Conservation (phyloP, 2,888 invertebrate genomes). For the Eilema caniola region DNA sequence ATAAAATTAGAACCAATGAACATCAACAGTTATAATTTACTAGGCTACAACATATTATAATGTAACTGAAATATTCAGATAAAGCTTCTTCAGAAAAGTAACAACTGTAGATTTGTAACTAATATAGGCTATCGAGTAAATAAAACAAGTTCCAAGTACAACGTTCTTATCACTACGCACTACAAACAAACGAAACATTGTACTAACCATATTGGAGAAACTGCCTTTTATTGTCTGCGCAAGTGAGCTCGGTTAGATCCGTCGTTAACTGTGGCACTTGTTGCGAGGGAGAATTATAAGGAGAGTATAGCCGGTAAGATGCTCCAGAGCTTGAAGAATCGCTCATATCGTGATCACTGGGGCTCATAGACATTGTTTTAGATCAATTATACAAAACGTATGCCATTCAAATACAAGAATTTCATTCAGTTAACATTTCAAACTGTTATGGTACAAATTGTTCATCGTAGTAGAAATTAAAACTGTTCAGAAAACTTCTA, state of each 20-base stretch:
- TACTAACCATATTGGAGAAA: constrained; percentile 51
- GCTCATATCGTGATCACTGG: constrained; percentile 73
- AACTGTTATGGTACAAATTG: not conserved
- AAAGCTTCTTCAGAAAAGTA: not conserved
- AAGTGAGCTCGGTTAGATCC: constrained; percentile 68
- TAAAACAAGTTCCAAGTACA: constrained; percentile 20
- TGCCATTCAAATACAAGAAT: constrained; percentile 16
- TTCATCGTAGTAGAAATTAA: not conserved
- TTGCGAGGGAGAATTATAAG: constrained; percentile 75
- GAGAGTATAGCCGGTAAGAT: constrained; percentile 64
- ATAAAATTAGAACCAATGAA: not conserved
- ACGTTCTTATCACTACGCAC: constrained; percentile 16
- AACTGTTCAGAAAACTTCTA: not conserved
- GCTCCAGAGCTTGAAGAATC: constrained; percentile 71
- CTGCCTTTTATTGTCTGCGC: constrained; percentile 55
- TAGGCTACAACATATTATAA: not conserved
- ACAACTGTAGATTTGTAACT: not conserved
- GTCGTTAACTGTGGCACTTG: constrained; percentile 73
- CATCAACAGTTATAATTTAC: not conserved
- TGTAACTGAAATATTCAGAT: not conserved
- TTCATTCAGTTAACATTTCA: not conserved
- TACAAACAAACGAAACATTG: constrained; percentile 3
- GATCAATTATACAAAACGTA: not conserved
- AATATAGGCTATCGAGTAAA: not conserved
- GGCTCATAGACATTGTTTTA: constrained; percentile 52